These are phyloP conservation scores for Phaedon cochleariae DNA, from an alignment of 2,888 invertebrate species.

Conservation along the genomic window DNA sequence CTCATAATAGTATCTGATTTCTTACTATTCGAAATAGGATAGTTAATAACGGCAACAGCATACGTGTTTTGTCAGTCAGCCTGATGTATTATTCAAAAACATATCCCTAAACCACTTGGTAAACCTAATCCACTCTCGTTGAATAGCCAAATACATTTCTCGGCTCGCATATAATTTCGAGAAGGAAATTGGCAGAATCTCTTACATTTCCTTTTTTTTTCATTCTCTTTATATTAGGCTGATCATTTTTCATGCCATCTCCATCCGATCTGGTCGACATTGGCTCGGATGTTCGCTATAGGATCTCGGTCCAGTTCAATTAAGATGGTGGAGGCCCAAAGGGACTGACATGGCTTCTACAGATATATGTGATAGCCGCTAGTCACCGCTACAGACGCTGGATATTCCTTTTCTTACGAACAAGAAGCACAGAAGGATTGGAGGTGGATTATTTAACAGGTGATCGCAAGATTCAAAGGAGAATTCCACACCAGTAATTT, in stretches of 20 bases:
- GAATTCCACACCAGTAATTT: too few relatives aligned
- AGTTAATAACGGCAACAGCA: too few relatives aligned
- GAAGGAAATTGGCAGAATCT: conserved; percentile 64
- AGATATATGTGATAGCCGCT: conserved; percentile 36
- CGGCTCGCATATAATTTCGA: conserved; percentile 62
- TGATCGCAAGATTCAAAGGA: too few relatives aligned
- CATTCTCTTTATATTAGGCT: conserved; percentile 62
- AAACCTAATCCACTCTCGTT: too few relatives aligned
- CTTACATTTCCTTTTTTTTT: conserved; percentile 62
- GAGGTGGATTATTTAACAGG: too few relatives aligned
- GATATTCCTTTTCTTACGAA: conserved; percentile 16
- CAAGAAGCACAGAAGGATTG: conserved; percentile 17
- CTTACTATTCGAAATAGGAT: too few relatives aligned
- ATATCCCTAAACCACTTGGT: too few relatives aligned
- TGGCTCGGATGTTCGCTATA: conserved; percentile 43
- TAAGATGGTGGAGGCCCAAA: conserved; percentile 59
- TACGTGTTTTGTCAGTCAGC: too few relatives aligned
- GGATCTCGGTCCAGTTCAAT: conserved; percentile 61
- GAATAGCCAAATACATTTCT: background rate
- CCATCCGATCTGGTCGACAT: conserved; percentile 56
- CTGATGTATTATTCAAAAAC: too few relatives aligned
- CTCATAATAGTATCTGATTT: too few relatives aligned
- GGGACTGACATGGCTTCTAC: conserved; percentile 49
- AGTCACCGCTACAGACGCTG: conserved; percentile 31
- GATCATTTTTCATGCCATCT: conserved; percentile 65